A percentile compares a stretch with the other conserved stretches of the same genome.
phyloP scores from a whole-genome alignment of 2,888 invertebrate genomes.

The Harpalus rubripes region DNA sequence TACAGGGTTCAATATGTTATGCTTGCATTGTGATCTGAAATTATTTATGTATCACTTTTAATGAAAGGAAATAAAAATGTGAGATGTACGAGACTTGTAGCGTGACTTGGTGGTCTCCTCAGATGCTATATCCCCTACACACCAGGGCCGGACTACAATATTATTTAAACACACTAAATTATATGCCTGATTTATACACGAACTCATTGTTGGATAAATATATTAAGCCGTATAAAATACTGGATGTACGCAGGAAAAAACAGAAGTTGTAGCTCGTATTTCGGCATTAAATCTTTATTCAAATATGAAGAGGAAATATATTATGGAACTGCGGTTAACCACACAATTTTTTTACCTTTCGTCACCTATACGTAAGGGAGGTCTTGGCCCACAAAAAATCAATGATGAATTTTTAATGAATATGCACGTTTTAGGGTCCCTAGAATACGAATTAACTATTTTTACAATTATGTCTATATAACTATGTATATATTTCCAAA shows the following conservation, averaged over 20 bases:
- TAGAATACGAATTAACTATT: no score
- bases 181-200: conserved; percentile 24
- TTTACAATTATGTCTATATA: no score
- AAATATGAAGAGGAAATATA: no score
- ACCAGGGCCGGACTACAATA: conserved; percentile 21
- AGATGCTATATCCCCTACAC: conserved; percentile 30
- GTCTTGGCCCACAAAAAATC: no score
- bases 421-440: no score
- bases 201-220: conserved; percentile 32
- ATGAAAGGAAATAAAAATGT: conserved; percentile 65
- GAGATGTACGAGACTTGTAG: conserved; percentile 34
- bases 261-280: not conserved
- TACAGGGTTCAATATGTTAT: conserved; percentile 66
- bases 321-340: no score
- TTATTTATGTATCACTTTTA: conserved; percentile 67
- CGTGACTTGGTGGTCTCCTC: conserved; percentile 39
- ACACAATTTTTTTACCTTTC: no score
- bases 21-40: conserved; percentile 65
- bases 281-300: not conserved
- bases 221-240: not conserved
- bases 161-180: conserved; percentile 13
- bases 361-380: no score
- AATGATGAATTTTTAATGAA: no score
- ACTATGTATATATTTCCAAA: no score
- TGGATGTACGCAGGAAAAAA: not conserved